Evolutionary conservation across 2,113 vertebrate species (phyloP), one percentile per base, ranked within the genome.

Genomic region (Corydoras sp.): DNA sequence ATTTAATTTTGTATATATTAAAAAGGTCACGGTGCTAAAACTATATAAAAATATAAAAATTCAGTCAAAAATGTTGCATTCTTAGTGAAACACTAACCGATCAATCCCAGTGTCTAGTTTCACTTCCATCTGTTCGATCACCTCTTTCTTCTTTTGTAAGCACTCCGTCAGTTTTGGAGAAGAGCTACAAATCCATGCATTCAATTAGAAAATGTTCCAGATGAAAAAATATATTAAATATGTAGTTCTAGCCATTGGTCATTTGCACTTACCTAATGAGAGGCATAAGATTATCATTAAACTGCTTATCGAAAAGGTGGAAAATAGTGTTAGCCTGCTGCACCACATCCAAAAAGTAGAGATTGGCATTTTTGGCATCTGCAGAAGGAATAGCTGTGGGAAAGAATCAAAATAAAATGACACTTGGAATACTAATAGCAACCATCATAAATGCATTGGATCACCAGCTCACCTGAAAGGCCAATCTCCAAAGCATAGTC

Each of bases 261-360:
- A 15, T 61, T 53, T 14, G 59, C 32, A 58, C 85, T 85, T 82
- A 99, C 97, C 96, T 99, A 87, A 99, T 95, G 75, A 99, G 85
- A 79, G 97, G 96, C 96, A 99, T 99, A 79, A 99, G 93, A 84
- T 99, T 95, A 88, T 99, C 97, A 84, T 96, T 99, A 88, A 99
- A 98, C 74, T 99, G 97, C 83, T 99, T 99, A 86, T 99, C 97
- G 89, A 99, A 99, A 76, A 99, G 90, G 86, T 99, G 96, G 86
- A 99, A 99, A 88, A 99, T 95, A 10, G 97, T 97, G 89, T 99
- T 99, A 32, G 97, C 97, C 73, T 99, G 97, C 78, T 98, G 96
- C 58, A 99, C 96, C 77, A 99, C 96, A 83, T 99, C 96, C 88
- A 99, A 88, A 86, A 99, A 99, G 85, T 98, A 99, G 69, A 99